Evolutionary conservation across 2,113 vertebrate genomes (phyloP), one percentile per base, ranked within the genome.

Genomic region (Oxyura jamaicensis): DNA sequence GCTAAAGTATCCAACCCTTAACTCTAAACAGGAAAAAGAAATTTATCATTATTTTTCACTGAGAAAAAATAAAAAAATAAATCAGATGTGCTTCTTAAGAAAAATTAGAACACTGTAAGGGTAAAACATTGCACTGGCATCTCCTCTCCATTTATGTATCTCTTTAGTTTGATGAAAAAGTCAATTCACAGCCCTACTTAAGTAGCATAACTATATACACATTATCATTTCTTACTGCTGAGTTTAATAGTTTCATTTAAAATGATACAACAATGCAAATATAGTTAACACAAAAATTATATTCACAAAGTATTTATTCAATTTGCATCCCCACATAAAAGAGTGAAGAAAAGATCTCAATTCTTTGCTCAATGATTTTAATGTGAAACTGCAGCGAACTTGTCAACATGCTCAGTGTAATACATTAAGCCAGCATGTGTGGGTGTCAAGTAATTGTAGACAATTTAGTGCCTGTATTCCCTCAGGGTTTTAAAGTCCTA

Each of bases 391-490:
- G 73, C 50, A 1, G 60, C 29, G 35, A 95, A 94, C 66, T 88
- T 13, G 1, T 88, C 90, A 83, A 82, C 81, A 44, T 83, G 26
- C 91, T 93, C 25, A 1, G 17, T 29, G 44, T 68, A 95, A 95
- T 68, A 75, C 75, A 84, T 93, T 92, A 86, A 86, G 62, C 68
- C 65, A 68, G 66, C 31, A 42, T 65, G 76, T 76, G 80, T 88
- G 69, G 91, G 92, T 80, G 52, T 86, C 60, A 92, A 88, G 55
- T 93, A 95, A 90, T 91, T 93, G 90, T 58, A 88, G 67, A 90
- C 72, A 94, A 94, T 85, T 97, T 93, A 48, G 67, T 88, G 75
- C 88, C 86, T 97, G 91, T 72, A 92, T 92, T 89, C 88, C 86
- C 96, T 88, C n/a, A 86, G 87, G 82, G 76, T 91, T 94, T 87